Conservation (phyloP, 2,888 invertebrate genomes). For the Pseudoips prasinana region DNA sequence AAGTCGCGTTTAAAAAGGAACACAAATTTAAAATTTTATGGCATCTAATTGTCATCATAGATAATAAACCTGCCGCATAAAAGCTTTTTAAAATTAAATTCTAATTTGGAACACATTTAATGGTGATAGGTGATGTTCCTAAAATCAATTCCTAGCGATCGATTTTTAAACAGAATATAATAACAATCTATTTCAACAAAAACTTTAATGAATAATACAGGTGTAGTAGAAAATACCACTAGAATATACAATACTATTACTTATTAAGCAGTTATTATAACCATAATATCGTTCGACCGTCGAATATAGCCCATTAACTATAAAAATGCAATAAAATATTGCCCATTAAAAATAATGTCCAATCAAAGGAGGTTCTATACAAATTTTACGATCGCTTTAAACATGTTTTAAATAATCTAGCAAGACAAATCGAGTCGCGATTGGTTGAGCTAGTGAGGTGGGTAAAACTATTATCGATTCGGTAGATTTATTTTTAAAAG, state of each 20-base stretch:
- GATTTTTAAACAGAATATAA: constrained; percentile 30
- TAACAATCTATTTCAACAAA: constrained; percentile 15
- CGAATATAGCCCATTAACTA: constrained; percentile 32
- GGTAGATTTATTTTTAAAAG: constrained; percentile 16
- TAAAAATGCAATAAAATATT: constrained; percentile 47
- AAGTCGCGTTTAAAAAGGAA: constrained; percentile 10
- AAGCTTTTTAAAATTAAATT: constrained; percentile 15
- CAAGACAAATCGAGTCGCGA: constrained; percentile 69
- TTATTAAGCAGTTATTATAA: constrained; percentile 40
- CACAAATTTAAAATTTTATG: constrained; percentile 11
- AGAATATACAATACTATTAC: constrained; percentile 21
- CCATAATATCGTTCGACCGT: constrained; percentile 26
- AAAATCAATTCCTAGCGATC: constrained; percentile 18
- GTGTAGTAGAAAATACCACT: constrained; percentile 25
- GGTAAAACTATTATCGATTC: constrained; percentile 21
- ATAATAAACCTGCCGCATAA: constrained; percentile 5
- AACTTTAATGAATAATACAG: constrained; percentile 16
- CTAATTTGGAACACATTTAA: constrained; percentile 11
- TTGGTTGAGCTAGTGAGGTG: constrained; percentile 40
- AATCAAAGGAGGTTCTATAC: constrained; percentile 62
- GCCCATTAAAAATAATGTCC: constrained; percentile 55
- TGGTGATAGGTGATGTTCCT: too few relatives aligned
- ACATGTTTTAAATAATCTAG: constrained; percentile 63
- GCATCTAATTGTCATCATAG: constrained; percentile 17
- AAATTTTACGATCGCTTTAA: constrained; percentile 58